Base-by-base conservation (phyloP, 2,888 invertebrate species). In the Agrilus biguttatus region DNA sequence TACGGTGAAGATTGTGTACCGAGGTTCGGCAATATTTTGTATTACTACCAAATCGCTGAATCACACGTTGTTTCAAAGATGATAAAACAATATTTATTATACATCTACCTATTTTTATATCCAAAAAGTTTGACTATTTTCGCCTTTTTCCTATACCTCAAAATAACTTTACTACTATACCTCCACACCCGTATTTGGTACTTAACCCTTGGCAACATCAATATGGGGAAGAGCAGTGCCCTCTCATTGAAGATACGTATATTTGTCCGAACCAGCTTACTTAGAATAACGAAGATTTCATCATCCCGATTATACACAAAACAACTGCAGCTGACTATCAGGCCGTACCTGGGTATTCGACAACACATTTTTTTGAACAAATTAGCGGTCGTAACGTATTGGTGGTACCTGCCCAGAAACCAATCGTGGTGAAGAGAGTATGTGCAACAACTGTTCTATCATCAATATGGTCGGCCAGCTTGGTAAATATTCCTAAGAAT, bases 81-180 rank as follows among this genome's bases (percentile, higher is more conserved):
- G n/a, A n/a, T n/a, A n/a, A n/a, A n/a, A n/a, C n/a, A n/a, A n/a
- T n/a, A n/a, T n/a, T n/a, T n/a, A n/a, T n/a, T n/a, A n/a, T n/a
- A n/a, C n/a, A n/a, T n/a, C n/a, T n/a, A n/a, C n/a, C n/a, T n/a
- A n/a, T n/a, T n/a, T n/a, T n/a, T n/a, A n/a, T n/a, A n/a, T 37
- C 37, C n/a, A 36, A 44, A n/a, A 38, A n/a, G n/a, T 48, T 47
- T 39, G 17, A 48, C 14, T 42, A 36, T 13, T 49, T 39, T 36
- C 41, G 47, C 28, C 12, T 49, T 12, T 49, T 42, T 41, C 48
- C 47, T 8, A 43, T 49, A 19, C 45, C 47, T 10, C 42, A 42
- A 44, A 37, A 44, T 6, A 36, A 48, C 14, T 23, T 36, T 17
- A 44, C 43, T 4, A 45, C 49, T 17, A 37, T 47, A 37, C 45